A percentile compares a stretch with the other conserved stretches of the same genome.
These are phyloP conservation scores for Smithornis capensis DNA, from an alignment of 2,113 vertebrate species.

Conservation along the genomic window DNA sequence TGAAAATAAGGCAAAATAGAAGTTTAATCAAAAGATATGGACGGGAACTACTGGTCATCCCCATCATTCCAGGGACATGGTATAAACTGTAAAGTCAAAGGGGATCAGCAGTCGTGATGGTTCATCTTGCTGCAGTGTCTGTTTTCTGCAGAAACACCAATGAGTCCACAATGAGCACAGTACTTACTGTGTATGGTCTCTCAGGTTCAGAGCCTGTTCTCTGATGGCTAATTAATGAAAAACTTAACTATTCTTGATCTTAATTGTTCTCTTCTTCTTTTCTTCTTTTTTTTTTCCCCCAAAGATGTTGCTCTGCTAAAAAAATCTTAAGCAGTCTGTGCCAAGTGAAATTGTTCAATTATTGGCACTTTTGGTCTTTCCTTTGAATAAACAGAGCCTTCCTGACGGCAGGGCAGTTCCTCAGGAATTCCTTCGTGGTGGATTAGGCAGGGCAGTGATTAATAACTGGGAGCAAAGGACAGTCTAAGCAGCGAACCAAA, in stretches of 20 bases:
- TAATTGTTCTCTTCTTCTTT: not conserved
- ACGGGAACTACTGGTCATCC: not conserved
- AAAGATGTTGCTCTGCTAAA: not conserved
- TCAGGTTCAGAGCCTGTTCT: not conserved
- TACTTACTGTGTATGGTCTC: fast-evolving
- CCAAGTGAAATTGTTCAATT: conserved; percentile 8
- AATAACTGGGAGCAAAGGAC: conserved; percentile 55
- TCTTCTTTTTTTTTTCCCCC: fast-evolving
- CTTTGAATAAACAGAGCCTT: conserved; percentile 43
- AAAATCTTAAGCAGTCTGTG: not conserved
- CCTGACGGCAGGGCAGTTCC: conserved; percentile 53
- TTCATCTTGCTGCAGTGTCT: fast-evolving
- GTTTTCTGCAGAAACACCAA: not conserved
- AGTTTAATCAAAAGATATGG: not conserved
- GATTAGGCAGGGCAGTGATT: conserved; percentile 69
- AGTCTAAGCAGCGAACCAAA: conserved; percentile 6
- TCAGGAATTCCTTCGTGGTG: conserved; percentile 77
- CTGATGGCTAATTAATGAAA: not conserved
- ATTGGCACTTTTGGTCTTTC: conserved; percentile 2
- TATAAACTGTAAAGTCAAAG: not conserved
- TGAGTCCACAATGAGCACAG: not conserved
- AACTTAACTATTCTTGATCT: not conserved
- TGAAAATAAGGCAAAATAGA: not conserved
- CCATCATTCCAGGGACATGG: not conserved
- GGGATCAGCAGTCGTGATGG: fast-evolving